Percentiles rank a stretch among this genome's conserved stretches.
phyloP scores from a whole-genome alignment of 2,888 invertebrate genomes.

The Microdon myrmicae region DNA sequence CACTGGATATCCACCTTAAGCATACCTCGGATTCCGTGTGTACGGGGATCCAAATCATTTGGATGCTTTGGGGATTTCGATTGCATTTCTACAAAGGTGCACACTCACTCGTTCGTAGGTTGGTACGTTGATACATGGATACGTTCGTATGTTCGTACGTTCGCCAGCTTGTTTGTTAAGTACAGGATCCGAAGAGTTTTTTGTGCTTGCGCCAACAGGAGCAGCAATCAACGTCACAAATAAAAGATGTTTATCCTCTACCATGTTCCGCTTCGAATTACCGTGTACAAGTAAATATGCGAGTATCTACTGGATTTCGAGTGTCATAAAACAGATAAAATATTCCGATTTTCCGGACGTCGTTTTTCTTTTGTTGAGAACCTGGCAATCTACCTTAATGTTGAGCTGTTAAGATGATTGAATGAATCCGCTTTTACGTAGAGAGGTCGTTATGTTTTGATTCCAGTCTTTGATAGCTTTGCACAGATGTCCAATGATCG shows the following conservation, averaged over 20 bases:
- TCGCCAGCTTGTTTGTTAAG: conserved; percentile 17
- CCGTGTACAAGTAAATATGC: conserved; percentile 35
- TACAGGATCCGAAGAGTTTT: not conserved
- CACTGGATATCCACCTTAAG: conserved; percentile 23
- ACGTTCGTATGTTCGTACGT: too few relatives aligned
- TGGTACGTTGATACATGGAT: too few relatives aligned
- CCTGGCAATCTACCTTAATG: too few relatives aligned
- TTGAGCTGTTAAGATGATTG: too few relatives aligned
- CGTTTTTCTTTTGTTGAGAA: too few relatives aligned
- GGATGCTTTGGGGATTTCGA: conserved; percentile 17
- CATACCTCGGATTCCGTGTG: conserved; percentile 28
- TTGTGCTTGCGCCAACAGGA: conserved; percentile 21
- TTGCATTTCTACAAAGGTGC: conserved; percentile 32
- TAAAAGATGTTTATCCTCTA: conserved; percentile 37
- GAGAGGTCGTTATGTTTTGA: too few relatives aligned
- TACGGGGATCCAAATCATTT: conserved; percentile 10
- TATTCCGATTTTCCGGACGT: conserved; percentile 17
- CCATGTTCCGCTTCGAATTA: conserved; percentile 27
- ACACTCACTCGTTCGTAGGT: too few relatives aligned
- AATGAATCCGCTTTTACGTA: too few relatives aligned
- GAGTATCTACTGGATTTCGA: conserved; percentile 11
- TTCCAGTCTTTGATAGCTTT: too few relatives aligned
- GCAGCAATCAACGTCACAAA: conserved; percentile 46
- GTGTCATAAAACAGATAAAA: conserved; percentile 34
- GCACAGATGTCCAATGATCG: too few relatives aligned